These are phyloP conservation scores for Leptinotarsa defecta DNA, from an alignment of 1,140 invertebrate genomes.

Conservation along the genomic window DNA sequence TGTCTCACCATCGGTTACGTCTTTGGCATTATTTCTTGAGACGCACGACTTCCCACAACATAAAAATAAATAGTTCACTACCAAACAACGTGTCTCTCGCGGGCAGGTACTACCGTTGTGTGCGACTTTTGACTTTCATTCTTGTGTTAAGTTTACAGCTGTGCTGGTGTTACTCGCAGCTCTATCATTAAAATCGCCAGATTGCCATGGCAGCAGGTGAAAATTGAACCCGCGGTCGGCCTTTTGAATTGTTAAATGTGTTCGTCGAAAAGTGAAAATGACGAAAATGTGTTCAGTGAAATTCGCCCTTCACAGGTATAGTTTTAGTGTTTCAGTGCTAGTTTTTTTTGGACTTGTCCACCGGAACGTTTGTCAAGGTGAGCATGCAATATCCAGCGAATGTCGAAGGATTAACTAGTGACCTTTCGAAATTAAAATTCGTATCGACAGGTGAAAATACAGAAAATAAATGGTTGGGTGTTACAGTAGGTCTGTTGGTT, in stretches of 20 bases:
- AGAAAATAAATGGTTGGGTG: neutral
- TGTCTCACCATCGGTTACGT: constrained; percentile 8
- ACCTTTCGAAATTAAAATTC: neutral
- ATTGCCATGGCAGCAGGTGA: neutral
- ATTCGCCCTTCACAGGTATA: neutral
- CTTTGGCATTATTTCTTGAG: constrained; percentile 12
- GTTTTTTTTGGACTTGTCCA: constrained; percentile 17
- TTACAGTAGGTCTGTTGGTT: too few species aligned
- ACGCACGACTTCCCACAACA: constrained; percentile 22
- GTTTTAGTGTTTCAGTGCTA: constrained; percentile 9
- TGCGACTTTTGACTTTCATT: constrained; percentile 6
- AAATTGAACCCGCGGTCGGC: neutral
- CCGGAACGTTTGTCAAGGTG: constrained; percentile 10
- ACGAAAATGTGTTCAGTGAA: constrained; percentile 19
- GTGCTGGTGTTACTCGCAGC: neutral
- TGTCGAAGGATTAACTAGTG: neutral
- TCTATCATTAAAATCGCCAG: constrained; percentile 1
- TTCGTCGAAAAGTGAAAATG: neutral
- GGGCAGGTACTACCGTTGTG: constrained; percentile 15
- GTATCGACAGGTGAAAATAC: neutral
- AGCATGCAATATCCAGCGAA: constrained; percentile 8
- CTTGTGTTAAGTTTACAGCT: neutral
- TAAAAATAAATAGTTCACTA: constrained; percentile 16
- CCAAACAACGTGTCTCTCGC: constrained; percentile 19
- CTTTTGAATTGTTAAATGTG: constrained; percentile 8